Percentiles rank a stretch among this genome's conserved stretches.
Evolutionary conservation across 2,113 vertebrate genomes (phyloP).

Genomic region (Brachyistius frenatus): DNA sequence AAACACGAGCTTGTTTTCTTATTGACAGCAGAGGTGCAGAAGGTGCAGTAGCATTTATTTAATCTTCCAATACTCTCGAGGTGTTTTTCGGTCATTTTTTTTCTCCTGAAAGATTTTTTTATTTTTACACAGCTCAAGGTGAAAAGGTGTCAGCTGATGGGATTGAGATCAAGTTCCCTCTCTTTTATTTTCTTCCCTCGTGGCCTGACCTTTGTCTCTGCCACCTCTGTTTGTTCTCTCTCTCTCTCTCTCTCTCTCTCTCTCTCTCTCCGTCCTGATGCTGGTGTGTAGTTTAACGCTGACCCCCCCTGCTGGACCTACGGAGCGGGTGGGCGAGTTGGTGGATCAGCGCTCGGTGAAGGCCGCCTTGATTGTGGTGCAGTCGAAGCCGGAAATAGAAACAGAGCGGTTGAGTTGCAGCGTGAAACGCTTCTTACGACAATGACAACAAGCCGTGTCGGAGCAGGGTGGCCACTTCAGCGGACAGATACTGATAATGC

Average conservation of each 20-base stretch:
- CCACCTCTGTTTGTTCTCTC: conserved; percentile 12
- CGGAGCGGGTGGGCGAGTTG: conserved; percentile 15
- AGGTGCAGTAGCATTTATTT: too few species aligned
- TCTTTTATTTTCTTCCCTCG: too few species aligned
- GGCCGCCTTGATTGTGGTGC: conserved; percentile 37
- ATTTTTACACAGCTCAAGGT: too few species aligned
- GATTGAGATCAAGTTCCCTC: too few species aligned
- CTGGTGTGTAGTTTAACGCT: conserved; percentile 12
- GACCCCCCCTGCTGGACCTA: background rate
- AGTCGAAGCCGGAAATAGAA: conserved; percentile 50
- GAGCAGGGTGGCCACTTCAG: conserved; percentile 4
- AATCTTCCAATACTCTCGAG: too few species aligned
- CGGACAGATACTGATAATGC: conserved; percentile 24
- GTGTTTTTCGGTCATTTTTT: too few species aligned
- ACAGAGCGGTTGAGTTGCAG: conserved; percentile 22
- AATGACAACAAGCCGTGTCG: conserved; percentile 27
- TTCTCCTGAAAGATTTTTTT: too few species aligned
- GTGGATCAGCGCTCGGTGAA: conserved; percentile 42
- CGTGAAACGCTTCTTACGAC: background rate
- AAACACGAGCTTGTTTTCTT: too few species aligned
- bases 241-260: background rate
- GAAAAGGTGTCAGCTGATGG: too few species aligned
- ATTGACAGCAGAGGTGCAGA: too few species aligned
- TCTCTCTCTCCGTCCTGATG: conserved; percentile 33
- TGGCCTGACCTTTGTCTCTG: background rate